phyloP scores from a whole-genome alignment of 2,888 invertebrate species.

The Phrixothrix hirtus region DNA sequence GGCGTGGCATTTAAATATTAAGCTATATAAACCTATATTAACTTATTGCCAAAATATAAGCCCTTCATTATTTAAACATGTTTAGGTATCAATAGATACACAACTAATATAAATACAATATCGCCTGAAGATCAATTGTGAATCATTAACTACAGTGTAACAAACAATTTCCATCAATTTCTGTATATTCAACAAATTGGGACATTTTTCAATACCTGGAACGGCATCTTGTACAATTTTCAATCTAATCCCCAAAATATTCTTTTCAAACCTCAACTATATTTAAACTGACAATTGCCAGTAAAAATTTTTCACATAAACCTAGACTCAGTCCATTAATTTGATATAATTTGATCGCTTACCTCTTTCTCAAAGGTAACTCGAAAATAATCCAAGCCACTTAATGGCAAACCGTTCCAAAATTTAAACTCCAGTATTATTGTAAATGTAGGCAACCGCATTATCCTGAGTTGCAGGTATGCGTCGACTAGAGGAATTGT shows the following conservation, averaged over 20 bases:
- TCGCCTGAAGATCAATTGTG: neutral
- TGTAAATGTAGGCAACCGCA: slow-evolving; percentile 63
- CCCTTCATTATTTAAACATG: neutral
- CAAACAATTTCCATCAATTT: neutral
- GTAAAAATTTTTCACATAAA: slow-evolving; percentile 17
- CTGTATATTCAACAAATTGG: neutral
- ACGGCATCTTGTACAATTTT: slow-evolving; percentile 5
- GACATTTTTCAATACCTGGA: slow-evolving; percentile 2
- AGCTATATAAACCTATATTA: neutral
- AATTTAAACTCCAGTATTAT: slow-evolving; percentile 74
- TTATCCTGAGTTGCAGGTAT: slow-evolving; percentile 51
- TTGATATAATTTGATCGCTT: slow-evolving; percentile 12
- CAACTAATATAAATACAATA: neutral
- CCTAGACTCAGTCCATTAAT: slow-evolving; percentile 20
- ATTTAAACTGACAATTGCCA: slow-evolving; percentile 14
- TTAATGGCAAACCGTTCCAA: slow-evolving; percentile 41
- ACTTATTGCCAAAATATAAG: neutral
- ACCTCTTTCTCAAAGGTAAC: slow-evolving; percentile 16
- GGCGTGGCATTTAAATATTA: neutral
- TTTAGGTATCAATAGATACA: neutral
- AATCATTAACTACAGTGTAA: neutral
- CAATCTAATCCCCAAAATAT: slow-evolving; percentile 14
- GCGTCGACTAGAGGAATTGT: slow-evolving; percentile 59
- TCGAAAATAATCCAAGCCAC: slow-evolving; percentile 28
- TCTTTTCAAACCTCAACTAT: slow-evolving; percentile 20